Conservation (phyloP, 2,113 vertebrate species). For the Larimichthys crocea region DNA sequence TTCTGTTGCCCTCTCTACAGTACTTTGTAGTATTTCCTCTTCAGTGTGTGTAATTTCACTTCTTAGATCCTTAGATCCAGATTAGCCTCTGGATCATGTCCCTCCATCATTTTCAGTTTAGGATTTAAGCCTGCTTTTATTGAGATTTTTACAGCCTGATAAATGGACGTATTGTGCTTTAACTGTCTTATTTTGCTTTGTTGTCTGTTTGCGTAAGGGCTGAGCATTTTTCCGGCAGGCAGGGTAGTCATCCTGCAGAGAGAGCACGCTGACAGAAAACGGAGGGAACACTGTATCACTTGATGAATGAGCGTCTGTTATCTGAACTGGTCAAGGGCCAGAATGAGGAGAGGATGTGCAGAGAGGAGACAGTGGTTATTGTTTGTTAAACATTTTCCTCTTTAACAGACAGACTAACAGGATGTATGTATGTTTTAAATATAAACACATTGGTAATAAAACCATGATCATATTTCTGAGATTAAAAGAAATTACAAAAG, state of each 20-base stretch:
- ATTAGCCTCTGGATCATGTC: background rate
- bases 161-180: background rate
- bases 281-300: conserved; percentile 6
- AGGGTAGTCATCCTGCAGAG: background rate
- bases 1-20: background rate
- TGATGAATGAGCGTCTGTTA: conserved; percentile 50
- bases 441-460: conserved; percentile 6
- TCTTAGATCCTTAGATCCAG: too few species aligned
- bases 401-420: conserved; percentile 31
- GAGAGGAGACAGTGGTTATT: conserved; percentile 30
- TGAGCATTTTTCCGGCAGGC: conserved; percentile 9
- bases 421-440: conserved; percentile 8
- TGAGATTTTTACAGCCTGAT: background rate
- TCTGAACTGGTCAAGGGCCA: conserved; percentile 46
- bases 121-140: background rate
- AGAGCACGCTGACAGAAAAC: background rate
- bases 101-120: background rate
- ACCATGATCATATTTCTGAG: background rate
- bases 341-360: conserved; percentile 47
- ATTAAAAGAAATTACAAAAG: background rate
- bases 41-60: background rate
- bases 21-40: too few species aligned
- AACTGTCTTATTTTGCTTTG: background rate
- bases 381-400: conserved; percentile 39
- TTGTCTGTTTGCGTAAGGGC: background rate